Conservation (phyloP, 2,797 vertebrate species). For the Limnodromus scolopaceus region DNA sequence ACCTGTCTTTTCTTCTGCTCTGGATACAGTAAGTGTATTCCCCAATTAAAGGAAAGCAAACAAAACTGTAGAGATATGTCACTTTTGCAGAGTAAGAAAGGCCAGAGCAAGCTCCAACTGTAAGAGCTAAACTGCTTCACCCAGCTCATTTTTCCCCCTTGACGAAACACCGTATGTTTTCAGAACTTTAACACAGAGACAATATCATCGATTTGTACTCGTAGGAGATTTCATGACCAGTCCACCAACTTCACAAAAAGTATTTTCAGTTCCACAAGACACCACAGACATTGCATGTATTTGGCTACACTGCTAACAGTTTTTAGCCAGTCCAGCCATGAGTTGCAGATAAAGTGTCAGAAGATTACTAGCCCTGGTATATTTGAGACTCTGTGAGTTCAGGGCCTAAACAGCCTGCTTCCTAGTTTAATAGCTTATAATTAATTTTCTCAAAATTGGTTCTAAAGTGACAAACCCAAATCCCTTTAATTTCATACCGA, state of each 20-base stretch:
- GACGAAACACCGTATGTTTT: accelerated
- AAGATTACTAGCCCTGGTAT: neutral
- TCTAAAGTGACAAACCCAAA: neutral
- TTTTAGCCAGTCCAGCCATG: accelerated
- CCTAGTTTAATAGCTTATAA: neutral
- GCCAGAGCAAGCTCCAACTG: neutral
- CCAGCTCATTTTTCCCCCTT: neutral
- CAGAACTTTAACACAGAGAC: neutral
- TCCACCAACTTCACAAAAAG: neutral
- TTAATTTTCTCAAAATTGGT: neutral
- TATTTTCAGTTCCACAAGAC: neutral
- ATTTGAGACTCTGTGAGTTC: accelerated
- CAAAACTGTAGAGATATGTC: neutral
- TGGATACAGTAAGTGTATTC: neutral
- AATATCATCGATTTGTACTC: accelerated
- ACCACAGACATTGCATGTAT: accelerated
- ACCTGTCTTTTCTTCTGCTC: neutral
- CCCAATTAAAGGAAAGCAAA: neutral
- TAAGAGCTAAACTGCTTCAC: neutral
- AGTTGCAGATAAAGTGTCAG: neutral
- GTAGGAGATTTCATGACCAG: neutral
- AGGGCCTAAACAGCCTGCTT: neutral
- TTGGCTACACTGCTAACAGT: neutral
- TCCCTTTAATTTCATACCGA: neutral
- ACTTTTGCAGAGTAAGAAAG: neutral